Percentiles rank a stretch among this genome's conserved stretches.
phyloP scores from a whole-genome alignment of 2,888 invertebrate species.

The Macrostomum cliftonense region DNA sequence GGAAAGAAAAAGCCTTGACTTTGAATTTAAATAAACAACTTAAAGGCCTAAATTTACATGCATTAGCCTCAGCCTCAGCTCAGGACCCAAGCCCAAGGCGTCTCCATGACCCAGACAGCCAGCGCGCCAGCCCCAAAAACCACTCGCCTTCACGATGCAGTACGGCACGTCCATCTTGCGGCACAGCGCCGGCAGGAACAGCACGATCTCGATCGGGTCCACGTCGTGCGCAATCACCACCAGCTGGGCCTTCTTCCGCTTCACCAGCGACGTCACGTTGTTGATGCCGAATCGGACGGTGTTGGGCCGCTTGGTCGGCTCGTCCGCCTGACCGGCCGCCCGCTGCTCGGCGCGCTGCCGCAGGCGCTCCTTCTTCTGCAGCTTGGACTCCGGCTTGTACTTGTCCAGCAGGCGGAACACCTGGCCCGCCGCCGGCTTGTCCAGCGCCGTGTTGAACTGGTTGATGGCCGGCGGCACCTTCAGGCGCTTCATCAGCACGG shows the following conservation, averaged over 20 bases:
- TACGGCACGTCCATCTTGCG: slow-evolving; percentile 99
- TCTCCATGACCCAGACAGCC: too few species aligned
- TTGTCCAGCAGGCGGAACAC: slow-evolving; percentile 88
- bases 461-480: slow-evolving; percentile 97
- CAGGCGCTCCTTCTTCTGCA: slow-evolving; percentile 74
- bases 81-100: too few species aligned
- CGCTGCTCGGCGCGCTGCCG: slow-evolving; percentile 66
- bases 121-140: too few species aligned
- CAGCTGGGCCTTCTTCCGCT: slow-evolving; percentile 92
- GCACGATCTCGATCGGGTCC: slow-evolving; percentile 90
- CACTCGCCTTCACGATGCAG: slow-evolving; percentile 65
- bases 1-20: too few species aligned
- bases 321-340: slow-evolving; percentile 61
- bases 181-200: slow-evolving; percentile 91
- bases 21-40: too few species aligned
- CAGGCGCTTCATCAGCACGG: slow-evolving; percentile 78
- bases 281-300: slow-evolving; percentile 48
- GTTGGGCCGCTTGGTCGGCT: slow-evolving; percentile 73
- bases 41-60: too few species aligned
- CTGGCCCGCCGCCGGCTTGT: slow-evolving; percentile 88
- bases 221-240: slow-evolving; percentile 97
- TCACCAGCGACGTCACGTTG: slow-evolving; percentile 53
- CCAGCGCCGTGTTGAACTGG: slow-evolving; percentile 85
- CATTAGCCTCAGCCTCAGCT: too few species aligned
- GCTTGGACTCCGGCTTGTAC: slow-evolving; percentile 79